A percentile compares a stretch with the other conserved stretches of the same genome.
Evolutionary conservation across 2,797 vertebrate species (phyloP).

Genomic region (Aplochiton taeniatus): DNA sequence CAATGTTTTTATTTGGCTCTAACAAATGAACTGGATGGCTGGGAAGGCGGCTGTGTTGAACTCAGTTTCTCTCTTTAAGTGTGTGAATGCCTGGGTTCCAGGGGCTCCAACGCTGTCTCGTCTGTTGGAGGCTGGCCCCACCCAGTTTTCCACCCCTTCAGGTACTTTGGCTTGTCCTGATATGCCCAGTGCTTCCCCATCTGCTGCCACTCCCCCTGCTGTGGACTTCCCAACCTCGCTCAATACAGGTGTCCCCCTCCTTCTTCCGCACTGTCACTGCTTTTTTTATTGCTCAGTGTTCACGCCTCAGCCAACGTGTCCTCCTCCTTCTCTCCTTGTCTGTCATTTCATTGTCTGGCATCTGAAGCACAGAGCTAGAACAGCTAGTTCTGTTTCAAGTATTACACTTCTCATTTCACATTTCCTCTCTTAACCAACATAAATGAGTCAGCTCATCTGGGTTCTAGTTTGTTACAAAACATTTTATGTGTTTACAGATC

Average conservation of each 20-base stretch:
- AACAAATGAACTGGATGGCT: no score
- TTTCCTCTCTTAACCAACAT: no score
- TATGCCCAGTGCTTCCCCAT: constrained; percentile 69
- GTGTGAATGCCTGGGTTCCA: constrained; percentile 65
- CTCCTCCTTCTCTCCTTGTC: neutral
- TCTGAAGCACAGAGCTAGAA: no score
- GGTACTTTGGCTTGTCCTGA: constrained; percentile 84
- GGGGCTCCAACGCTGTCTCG: constrained; percentile 97
- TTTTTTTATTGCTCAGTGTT: neutral
- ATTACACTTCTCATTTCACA: no score
- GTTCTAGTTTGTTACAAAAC: no score
- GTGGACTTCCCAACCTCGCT: constrained; percentile 72
- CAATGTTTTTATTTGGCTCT: no score
- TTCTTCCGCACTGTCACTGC: neutral
- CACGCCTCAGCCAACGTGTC: neutral
- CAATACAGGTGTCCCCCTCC: constrained; percentile 59
- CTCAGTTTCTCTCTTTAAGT: constrained; percentile 51
- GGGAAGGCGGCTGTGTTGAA: neutral
- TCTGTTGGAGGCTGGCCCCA: constrained; percentile 93
- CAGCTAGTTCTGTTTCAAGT: no score
- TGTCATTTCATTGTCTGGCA: no score
- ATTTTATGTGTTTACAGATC: no score
- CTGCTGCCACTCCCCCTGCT: constrained; percentile 66
- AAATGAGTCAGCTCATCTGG: no score
- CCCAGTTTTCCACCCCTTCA: constrained; percentile 89